A percentile compares a stretch with the other conserved stretches of the same genome.
Conservation (phyloP, 2,113 vertebrate species). For the Chloroceryle aenea region DNA sequence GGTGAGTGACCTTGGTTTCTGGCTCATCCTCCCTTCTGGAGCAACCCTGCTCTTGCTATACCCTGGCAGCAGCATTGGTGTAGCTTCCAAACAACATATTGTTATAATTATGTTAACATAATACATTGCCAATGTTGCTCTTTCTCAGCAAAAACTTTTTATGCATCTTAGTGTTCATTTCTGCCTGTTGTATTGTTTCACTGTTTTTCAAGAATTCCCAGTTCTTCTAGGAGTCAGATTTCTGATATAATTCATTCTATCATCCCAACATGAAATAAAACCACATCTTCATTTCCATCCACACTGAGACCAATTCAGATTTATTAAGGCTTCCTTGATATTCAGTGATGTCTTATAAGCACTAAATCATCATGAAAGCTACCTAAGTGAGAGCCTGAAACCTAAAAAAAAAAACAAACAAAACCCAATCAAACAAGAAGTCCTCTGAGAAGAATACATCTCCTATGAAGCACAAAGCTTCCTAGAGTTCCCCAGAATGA, state of each 20-base stretch:
- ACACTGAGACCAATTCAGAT: constrained; percentile 70
- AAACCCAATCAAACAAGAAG: constrained; percentile 39
- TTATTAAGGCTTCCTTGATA: constrained; percentile 66
- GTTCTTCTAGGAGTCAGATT: constrained; percentile 29
- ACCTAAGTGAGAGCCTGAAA: neutral
- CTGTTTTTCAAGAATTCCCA: constrained; percentile 44
- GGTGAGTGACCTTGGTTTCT: neutral
- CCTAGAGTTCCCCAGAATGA: neutral
- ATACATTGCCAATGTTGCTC: accelerated
- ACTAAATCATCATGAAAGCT: constrained; percentile 56
- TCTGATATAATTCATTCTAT: constrained; percentile 55
- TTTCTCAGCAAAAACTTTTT: neutral
- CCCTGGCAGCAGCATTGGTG: neutral
- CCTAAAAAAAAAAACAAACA: neutral
- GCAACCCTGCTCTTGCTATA: neutral
- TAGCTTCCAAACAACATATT: neutral
- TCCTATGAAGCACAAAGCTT: constrained; percentile 15
- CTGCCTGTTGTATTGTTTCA: neutral
- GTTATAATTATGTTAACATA: neutral
- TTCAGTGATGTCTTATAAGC: constrained; percentile 50
- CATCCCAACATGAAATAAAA: constrained; percentile 60
- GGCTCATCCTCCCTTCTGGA: neutral
- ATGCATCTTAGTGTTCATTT: neutral
- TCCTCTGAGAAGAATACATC: constrained; percentile 46
- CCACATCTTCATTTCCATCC: constrained; percentile 63